Evolutionary conservation across 2,113 vertebrate species (phyloP).

Genomic region (Petromus typicus): DNA sequence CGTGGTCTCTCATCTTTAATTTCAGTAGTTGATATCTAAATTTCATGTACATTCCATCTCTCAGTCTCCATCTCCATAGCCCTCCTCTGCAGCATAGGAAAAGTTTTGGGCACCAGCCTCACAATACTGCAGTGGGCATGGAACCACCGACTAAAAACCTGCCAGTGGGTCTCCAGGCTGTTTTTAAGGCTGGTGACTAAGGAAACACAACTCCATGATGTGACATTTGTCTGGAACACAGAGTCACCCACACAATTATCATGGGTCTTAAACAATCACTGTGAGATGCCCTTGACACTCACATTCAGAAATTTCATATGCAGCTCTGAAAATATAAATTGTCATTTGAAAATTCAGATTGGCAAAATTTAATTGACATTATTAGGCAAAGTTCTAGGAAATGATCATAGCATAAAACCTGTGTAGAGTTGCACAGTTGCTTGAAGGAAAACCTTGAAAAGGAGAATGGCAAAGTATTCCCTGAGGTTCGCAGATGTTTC

Average conservation of each 20-base stretch:
- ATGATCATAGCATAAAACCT: background rate
- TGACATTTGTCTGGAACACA: background rate
- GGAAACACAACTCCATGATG: background rate
- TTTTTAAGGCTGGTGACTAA: background rate
- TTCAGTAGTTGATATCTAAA: background rate
- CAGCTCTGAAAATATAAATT: slow-evolving; percentile 6
- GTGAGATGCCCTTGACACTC: background rate
- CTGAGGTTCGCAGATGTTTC: slow-evolving; percentile 54
- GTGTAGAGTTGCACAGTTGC: background rate
- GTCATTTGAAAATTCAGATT: slow-evolving; percentile 19
- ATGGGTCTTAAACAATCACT: background rate
- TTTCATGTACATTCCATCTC: background rate
- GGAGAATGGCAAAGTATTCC: slow-evolving; percentile 8
- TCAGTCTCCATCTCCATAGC: background rate
- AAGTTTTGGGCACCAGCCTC: background rate
- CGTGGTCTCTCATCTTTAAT: background rate
- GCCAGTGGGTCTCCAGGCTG: background rate
- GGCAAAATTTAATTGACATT: background rate
- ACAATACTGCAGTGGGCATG: background rate
- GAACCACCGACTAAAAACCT: background rate
- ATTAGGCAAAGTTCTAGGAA: slow-evolving; percentile 41
- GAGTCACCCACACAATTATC: background rate
- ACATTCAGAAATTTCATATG: background rate
- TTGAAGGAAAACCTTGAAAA: slow-evolving; percentile 42
- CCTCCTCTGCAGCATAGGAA: background rate